Evolutionary conservation across 2,797 vertebrate species (phyloP), one percentile per base, ranked within the genome.

Genomic region (Anableps anableps): DNA sequence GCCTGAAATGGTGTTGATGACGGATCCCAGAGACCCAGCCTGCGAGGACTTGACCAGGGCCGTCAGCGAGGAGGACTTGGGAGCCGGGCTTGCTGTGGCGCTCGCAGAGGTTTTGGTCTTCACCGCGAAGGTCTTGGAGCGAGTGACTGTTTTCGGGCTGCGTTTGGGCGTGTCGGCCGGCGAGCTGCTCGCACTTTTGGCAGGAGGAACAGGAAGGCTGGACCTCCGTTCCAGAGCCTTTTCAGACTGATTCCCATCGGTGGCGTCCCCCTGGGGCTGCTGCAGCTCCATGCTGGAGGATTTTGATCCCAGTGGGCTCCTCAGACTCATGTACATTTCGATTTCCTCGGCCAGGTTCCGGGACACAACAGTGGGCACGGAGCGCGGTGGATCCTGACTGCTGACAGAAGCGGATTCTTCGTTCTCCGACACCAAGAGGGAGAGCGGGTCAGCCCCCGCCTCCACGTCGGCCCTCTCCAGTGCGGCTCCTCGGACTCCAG

Each of bases 311-410:
- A 98, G 86, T 0, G 98, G 97, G 76, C 91, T 97, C 81, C 95
- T 96, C 45, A 99, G 94, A 85, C 97, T 99, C 98, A 99, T 99
- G 86, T 99, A 99, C 95, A 95, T 97, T 92, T 99, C 97, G 14
- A 99, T 99, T 94, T 99, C 99, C 85, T 99, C 97, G 0, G 99
- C 98, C 76, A 99, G 95, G 85, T 99, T 99, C 68, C 98, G 97
- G 70, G 97, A 97, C 80, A 97, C 97, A 84, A 97, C 95, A 0
- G 94, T 93, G 0, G 97, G 98, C 72, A 96, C 5, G 1, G 89
- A 0, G 76, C 96, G 96, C 0, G 90, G 95, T 0, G 71, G 92
- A 80, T 97, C 97, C 86, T 96, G 97, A 78, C 95, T 93, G 75
- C 94, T 95, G 5, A 95, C 86, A 2, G 95, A 94, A 36, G 91